Evolutionary conservation across 2,888 invertebrate species (phyloP).

Genomic region (Zelleria hepariella): DNA sequence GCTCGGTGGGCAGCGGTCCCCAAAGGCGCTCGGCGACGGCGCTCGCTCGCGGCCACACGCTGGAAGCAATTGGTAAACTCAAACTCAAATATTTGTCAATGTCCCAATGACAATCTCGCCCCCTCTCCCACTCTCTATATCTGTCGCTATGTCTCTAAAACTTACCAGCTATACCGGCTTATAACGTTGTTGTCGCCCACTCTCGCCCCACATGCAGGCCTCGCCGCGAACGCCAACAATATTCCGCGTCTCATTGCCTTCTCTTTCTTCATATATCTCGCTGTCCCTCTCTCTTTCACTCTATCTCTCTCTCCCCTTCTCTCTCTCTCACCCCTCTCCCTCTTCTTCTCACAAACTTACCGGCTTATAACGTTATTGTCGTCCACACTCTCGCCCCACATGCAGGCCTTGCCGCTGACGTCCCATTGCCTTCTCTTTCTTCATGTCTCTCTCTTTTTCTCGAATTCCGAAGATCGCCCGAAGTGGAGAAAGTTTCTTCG

Average conservation of each 20-base stretch:
- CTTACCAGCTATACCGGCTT: conserved; percentile 28
- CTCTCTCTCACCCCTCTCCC: no score
- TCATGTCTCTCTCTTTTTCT: no score
- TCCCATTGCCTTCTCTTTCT: no score
- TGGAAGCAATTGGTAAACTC: conserved; percentile 14
- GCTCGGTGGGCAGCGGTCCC: no score
- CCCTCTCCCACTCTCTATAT: no score
- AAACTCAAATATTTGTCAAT: no score
- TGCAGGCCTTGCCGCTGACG: conserved; percentile 94
- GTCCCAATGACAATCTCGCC: no score
- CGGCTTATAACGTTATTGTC: conserved; percentile 68
- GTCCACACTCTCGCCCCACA: conserved; percentile 94
- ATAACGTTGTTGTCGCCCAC: conserved; percentile 77
- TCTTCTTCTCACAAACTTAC: conserved; percentile 6
- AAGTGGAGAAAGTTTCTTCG: no score
- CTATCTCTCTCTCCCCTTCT: neutral
- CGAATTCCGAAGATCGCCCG: no score
- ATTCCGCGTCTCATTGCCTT: no score
- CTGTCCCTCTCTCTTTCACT: no score
- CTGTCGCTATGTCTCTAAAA: neutral
- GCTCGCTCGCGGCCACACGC: conserved; percentile 89
- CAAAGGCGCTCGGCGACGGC: conserved; percentile 91
- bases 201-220: conserved; percentile 94
- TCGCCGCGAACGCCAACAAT: conserved; percentile 96
- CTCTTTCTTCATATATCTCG: no score